Conservation (phyloP, 2,888 invertebrate species). For the Leucozona laternaria region DNA sequence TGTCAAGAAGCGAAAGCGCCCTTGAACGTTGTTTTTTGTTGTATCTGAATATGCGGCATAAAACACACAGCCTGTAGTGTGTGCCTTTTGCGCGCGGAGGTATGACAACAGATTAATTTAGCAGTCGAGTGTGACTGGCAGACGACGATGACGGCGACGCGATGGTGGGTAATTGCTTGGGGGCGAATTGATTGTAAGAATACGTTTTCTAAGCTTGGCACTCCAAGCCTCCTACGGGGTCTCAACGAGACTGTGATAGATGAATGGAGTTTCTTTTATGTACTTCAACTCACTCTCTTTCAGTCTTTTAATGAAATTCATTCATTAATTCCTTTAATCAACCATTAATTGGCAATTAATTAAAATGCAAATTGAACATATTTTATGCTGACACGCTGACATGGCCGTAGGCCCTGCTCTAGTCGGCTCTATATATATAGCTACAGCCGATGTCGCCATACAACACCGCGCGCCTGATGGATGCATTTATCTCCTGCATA, state of each 20-base stretch:
- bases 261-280: background rate
- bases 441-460: background rate
- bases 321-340: constrained; percentile 75
- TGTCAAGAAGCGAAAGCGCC: constrained; percentile 29
- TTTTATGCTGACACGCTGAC: constrained; percentile 77
- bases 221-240: constrained; percentile 3
- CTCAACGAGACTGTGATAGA: constrained; percentile 37
- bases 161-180: constrained; percentile 58
- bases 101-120: constrained; percentile 69
- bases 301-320: constrained; percentile 58
- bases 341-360: constrained; percentile 78
- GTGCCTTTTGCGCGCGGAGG: constrained; percentile 36
- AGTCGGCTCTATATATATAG: background rate
- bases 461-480: constrained; percentile 16
- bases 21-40: background rate
- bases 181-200: constrained; percentile 64
- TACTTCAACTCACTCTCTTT: background rate
- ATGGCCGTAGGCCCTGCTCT: constrained; percentile 64
- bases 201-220: constrained; percentile 39
- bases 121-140: constrained; percentile 9
- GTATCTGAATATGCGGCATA: background rate
- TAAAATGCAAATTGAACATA: constrained; percentile 78
- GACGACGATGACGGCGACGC: background rate
- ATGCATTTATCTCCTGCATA: constrained; percentile 22
- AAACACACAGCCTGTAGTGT: constrained; percentile 25